phyloP scores from a whole-genome alignment of 2,797 vertebrate genomes.

The Cirrhinus molitorella region DNA sequence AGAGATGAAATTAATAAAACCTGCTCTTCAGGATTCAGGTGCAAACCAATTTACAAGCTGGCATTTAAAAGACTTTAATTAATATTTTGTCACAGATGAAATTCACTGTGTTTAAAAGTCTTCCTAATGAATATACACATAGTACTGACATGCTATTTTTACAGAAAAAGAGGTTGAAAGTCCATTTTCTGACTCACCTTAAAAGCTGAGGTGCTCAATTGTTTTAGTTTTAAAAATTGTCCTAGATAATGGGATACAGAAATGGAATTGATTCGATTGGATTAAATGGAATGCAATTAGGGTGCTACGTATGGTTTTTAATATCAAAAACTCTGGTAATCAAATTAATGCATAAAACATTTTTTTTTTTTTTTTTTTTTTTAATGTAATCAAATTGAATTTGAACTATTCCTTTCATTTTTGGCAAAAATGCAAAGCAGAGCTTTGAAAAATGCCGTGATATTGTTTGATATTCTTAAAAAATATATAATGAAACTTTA shows the following conservation, averaged over 20 bases:
- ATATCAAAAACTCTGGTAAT: background rate
- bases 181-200: constrained; percentile 37
- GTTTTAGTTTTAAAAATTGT: background rate
- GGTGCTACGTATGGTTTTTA: no score
- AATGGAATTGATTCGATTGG: background rate
- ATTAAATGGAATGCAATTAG: background rate
- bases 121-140: constrained; percentile 87
- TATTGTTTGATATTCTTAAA: background rate
- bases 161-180: constrained; percentile 75
- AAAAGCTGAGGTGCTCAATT: background rate
- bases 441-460: no score
- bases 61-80: constrained; percentile 95
- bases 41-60: constrained; percentile 98
- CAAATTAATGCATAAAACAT: background rate
- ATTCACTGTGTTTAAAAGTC: constrained; percentile 90
- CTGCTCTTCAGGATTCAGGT: constrained; percentile 91
- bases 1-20: constrained; percentile 80
- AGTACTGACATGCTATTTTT: constrained; percentile 71
- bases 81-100: constrained; percentile 90
- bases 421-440: no score
- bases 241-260: background rate
- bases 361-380: background rate
- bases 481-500: background rate
- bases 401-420: background rate
- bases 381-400: background rate